Evolutionary conservation across 2,888 invertebrate genomes (phyloP).

Genomic region (Coelinius sp.): DNA sequence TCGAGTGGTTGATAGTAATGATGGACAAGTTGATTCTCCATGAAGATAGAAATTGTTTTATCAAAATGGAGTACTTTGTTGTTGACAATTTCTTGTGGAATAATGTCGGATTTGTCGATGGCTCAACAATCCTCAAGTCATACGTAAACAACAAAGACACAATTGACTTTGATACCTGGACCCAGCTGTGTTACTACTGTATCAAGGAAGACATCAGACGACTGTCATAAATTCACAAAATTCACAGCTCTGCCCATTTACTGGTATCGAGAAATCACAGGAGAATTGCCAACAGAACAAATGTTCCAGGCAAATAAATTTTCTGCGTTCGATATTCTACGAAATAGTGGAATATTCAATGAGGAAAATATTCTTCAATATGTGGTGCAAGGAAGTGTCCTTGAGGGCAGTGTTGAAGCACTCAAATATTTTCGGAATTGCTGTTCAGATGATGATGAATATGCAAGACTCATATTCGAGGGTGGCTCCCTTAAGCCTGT

Average conservation of each 20-base stretch:
- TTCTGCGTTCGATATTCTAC: not conserved
- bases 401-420: not conserved
- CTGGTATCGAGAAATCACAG: not conserved
- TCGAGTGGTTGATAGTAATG: not conserved
- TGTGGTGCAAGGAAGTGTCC: not conserved
- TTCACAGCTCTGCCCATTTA: not conserved
- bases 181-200: not conserved
- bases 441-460: not conserved
- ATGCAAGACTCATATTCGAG: too few relatives aligned
- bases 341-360: not conserved
- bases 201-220: not conserved
- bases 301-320: not conserved
- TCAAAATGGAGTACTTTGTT: not conserved
- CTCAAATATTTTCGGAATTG: not conserved
- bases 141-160: not conserved
- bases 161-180: not conserved
- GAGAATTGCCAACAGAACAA: not conserved
- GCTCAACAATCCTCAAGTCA: not conserved
- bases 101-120: not conserved
- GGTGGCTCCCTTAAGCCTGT: not conserved
- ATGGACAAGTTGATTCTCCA: not conserved
- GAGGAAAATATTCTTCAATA: not conserved
- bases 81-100: not conserved
- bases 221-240: not conserved
- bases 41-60: not conserved